These are phyloP conservation scores for Sylvietta virens DNA, from an alignment of 2,113 vertebrate species.

Conservation along the genomic window DNA sequence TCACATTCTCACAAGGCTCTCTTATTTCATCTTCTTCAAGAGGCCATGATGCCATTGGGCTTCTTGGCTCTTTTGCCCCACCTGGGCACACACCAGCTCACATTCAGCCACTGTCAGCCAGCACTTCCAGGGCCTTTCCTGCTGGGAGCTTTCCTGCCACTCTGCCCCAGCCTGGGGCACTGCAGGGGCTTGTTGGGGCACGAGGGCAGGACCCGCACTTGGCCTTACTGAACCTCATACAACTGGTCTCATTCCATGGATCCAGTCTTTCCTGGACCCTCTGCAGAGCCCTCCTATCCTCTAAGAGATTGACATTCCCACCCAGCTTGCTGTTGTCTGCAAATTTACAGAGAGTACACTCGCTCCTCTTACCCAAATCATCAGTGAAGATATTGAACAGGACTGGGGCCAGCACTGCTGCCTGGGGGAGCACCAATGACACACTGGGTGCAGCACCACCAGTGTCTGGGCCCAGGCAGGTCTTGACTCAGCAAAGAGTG, in stretches of 20 bases:
- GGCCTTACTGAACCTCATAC: neutral
- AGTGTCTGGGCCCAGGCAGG: neutral
- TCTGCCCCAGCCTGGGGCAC: neutral
- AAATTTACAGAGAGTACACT: neutral
- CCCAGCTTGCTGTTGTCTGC: neutral
- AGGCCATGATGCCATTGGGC: neutral
- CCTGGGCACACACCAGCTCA: accelerated
- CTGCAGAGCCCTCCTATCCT: neutral
- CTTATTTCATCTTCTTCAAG: too few species aligned
- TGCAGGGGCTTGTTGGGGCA: neutral
- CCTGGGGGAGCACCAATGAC: neutral
- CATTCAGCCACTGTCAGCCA: accelerated
- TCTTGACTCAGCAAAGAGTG: neutral
- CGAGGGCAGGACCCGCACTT: accelerated
- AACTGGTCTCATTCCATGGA: accelerated
- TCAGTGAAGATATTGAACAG: neutral
- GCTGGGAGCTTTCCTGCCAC: neutral
- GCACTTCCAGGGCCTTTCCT: neutral
- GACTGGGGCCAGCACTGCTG: too few species aligned
- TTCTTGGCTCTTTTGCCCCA: neutral
- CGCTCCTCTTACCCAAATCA: accelerated
- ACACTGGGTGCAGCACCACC: neutral
- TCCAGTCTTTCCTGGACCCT: neutral
- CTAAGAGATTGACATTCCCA: neutral
- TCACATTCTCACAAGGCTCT: too few species aligned